phyloP scores from a whole-genome alignment of 2,888 invertebrate genomes.

The Petrophora chlorosata region DNA sequence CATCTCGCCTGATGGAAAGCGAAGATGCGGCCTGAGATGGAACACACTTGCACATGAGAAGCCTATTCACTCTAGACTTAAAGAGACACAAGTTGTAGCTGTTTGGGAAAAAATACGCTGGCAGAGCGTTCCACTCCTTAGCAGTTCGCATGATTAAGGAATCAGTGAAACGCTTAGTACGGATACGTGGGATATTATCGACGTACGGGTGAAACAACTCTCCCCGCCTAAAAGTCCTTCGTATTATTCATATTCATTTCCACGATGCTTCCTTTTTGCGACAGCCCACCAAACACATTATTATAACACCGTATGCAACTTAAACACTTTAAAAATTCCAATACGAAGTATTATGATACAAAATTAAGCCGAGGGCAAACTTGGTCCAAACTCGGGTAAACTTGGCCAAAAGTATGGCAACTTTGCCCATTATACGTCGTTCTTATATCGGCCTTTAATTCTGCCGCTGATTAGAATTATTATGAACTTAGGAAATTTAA shows the following conservation, averaged over 20 bases:
- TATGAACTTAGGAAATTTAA: constrained; percentile 11
- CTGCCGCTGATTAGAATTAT: constrained; percentile 21
- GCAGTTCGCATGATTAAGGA: too few relatives aligned
- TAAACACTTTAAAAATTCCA: constrained; percentile 27
- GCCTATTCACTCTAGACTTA: too few relatives aligned
- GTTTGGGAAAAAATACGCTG: too few relatives aligned
- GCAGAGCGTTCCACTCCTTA: too few relatives aligned
- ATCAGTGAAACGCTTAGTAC: too few relatives aligned
- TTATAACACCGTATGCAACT: constrained; percentile 14
- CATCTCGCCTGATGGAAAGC: too few relatives aligned
- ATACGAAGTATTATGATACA: constrained; percentile 18
- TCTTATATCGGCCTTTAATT: constrained; percentile 24
- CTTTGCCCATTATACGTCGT: constrained; percentile 22
- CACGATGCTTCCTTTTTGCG: not conserved
- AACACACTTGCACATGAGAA: too few relatives aligned
- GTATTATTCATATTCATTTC: not conserved
- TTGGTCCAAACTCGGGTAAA: constrained; percentile 6
- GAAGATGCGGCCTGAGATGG: too few relatives aligned
- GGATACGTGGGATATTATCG: too few relatives aligned
- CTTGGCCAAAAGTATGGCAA: constrained; percentile 16
- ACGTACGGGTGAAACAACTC: too few relatives aligned
- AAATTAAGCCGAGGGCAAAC: constrained; percentile 14
- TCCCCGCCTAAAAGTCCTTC: too few relatives aligned
- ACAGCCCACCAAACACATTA: constrained; percentile 13
- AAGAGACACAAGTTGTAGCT: too few relatives aligned